Percentiles rank a stretch among this genome's conserved stretches.
These are phyloP conservation scores for Peromyscus attwateri DNA, from an alignment of 2,797 vertebrate species.

Conservation along the genomic window DNA sequence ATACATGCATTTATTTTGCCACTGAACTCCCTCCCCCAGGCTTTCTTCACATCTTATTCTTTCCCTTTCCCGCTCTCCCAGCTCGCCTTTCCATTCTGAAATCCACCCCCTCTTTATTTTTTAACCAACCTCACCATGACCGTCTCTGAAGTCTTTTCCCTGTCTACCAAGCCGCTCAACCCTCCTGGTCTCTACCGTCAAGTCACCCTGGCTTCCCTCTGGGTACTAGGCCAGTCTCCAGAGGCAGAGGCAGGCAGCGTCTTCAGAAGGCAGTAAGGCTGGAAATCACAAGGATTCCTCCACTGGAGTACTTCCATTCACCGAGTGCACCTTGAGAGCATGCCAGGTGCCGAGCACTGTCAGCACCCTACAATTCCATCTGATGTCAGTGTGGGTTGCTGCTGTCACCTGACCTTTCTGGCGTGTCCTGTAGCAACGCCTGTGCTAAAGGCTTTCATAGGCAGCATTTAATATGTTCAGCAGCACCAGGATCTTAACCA, in stretches of 20 bases:
- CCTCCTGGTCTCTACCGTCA: neutral
- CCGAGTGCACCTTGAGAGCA: neutral
- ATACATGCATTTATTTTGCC: neutral
- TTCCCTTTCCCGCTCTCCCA: neutral
- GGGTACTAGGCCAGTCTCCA: neutral
- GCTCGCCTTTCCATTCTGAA: neutral
- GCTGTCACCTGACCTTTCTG: neutral
- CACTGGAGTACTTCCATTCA: neutral
- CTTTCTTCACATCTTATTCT: neutral
- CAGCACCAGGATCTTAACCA: neutral
- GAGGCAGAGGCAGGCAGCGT: neutral
- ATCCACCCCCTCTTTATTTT: neutral
- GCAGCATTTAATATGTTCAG: neutral
- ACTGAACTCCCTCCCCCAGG: no score
- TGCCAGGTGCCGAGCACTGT: no score
- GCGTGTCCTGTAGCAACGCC: neutral
- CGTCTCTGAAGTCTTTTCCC: neutral
- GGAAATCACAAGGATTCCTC: neutral
- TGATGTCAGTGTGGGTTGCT: neutral
- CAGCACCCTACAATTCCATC: neutral
- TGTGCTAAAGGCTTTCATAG: neutral
- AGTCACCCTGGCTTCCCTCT: neutral
- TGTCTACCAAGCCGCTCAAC: neutral
- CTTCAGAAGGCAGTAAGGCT: neutral
- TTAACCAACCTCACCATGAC: neutral